phyloP scores from a whole-genome alignment of 2,113 vertebrate species.

The Hypocryptadius cinnamomeus region DNA sequence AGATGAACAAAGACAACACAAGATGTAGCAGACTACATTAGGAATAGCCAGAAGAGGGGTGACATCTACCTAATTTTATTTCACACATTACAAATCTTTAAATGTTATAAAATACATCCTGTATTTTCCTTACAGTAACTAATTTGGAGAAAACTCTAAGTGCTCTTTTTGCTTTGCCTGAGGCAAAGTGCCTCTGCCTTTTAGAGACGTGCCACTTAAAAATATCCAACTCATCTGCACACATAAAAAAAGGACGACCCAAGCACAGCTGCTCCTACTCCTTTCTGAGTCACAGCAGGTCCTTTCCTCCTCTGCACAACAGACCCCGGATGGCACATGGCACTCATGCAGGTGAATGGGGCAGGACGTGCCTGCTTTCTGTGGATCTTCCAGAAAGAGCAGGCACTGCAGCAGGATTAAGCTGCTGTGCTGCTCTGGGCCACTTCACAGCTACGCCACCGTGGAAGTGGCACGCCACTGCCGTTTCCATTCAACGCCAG shows the following conservation, averaged over 20 bases:
- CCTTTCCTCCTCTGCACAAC: neutral
- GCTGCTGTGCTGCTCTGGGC: neutral
- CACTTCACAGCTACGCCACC: fast-evolving
- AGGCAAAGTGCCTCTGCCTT: neutral
- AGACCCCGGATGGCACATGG: neutral
- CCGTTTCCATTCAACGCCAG: neutral
- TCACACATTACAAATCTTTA: neutral
- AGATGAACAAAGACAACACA: neutral
- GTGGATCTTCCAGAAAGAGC: neutral
- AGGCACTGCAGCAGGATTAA: neutral
- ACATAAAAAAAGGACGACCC: neutral
- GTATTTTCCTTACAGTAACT: neutral
- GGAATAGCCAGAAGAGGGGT: neutral
- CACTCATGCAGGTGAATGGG: neutral
- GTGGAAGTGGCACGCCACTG: fast-evolving
- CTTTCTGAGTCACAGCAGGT: neutral
- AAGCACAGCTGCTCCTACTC: neutral
- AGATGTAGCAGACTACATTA: neutral
- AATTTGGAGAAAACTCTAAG: neutral
- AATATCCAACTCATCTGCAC: neutral
- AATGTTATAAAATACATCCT: neutral
- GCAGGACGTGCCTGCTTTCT: neutral
- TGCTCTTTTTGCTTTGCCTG: neutral
- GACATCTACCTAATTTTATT: neutral
- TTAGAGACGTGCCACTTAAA: neutral